Percentiles rank a stretch among this genome's conserved stretches.
These are phyloP conservation scores for Austrofundulus limnaeus DNA, from an alignment of 2,113 vertebrate species.

Conservation along the genomic window DNA sequence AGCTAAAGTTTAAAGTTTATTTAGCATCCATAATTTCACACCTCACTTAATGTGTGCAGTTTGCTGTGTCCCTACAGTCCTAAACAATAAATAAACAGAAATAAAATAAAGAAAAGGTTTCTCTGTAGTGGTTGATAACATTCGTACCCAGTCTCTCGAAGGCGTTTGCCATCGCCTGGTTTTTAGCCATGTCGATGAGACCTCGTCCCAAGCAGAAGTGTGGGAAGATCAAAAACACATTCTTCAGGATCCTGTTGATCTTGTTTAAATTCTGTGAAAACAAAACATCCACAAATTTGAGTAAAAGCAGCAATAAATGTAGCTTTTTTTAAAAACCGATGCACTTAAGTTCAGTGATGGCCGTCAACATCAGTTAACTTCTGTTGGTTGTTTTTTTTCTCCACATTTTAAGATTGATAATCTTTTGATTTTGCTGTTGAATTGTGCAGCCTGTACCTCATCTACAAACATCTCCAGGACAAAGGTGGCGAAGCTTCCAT, in stretches of 20 bases:
- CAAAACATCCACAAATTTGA: constrained; percentile 1
- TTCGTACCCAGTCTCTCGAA: constrained; percentile 77
- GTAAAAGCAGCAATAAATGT: not conserved
- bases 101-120: too few relatives aligned
- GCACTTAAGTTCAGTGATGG: not conserved
- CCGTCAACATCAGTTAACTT: too few relatives aligned
- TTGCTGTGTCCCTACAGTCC: too few relatives aligned
- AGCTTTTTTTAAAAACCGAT: too few relatives aligned
- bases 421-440: not conserved
- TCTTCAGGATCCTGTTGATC: constrained; percentile 80
- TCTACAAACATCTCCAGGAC: constrained; percentile 83
- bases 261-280: constrained; percentile 74
- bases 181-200: constrained; percentile 85
- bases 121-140: not conserved
- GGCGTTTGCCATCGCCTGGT: constrained; percentile 80
- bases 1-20: too few relatives aligned
- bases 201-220: constrained; percentile 84
- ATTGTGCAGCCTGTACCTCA: constrained; percentile 58
- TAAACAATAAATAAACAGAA: too few relatives aligned
- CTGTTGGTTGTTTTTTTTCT: too few relatives aligned
- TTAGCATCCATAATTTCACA: too few relatives aligned
- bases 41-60: too few relatives aligned
- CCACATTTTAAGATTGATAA: not conserved
- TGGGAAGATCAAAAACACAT: constrained; percentile 83
- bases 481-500: constrained; percentile 83